These are phyloP conservation scores for Arctocebus calabarensis DNA, from an alignment of 2,797 vertebrate species.

Conservation along the genomic window DNA sequence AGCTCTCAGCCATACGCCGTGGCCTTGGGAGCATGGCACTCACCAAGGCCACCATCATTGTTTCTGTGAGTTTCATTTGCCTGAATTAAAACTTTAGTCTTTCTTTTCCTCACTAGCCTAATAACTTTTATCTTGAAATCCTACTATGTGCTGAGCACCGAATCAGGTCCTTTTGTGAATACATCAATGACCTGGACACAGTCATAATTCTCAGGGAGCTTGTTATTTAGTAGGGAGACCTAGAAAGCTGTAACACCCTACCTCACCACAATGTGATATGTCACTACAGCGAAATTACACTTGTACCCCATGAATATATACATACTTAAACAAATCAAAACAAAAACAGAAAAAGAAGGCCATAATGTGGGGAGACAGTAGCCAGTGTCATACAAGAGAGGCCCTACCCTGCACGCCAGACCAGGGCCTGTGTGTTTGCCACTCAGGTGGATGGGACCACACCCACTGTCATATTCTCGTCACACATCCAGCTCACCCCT, in stretches of 20 bases:
- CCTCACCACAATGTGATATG: too few species aligned
- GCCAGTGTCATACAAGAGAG: not conserved
- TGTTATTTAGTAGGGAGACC: not conserved
- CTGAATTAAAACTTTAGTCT: not conserved
- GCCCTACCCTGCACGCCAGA: not conserved
- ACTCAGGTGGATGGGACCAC: not conserved
- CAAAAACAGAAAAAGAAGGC: not conserved
- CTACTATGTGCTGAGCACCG: not conserved
- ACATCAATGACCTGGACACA: not conserved
- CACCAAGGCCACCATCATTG: not conserved
- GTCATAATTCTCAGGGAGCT: not conserved
- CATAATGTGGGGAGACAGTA: not conserved
- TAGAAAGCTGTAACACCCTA: not conserved
- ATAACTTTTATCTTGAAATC: too few species aligned
- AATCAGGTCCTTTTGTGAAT: not conserved
- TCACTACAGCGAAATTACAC: too few species aligned
- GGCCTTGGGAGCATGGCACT: not conserved
- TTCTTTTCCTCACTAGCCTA: not conserved
- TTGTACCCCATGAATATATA: too few species aligned
- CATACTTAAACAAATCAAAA: too few species aligned
- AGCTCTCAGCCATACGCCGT: not conserved
- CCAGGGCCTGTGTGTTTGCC: fast-evolving
- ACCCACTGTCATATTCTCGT: not conserved
- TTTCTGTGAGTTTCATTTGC: not conserved
- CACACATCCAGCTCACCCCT: not conserved